Evolutionary conservation across 2,797 vertebrate genomes (phyloP).

Genomic region (Sebastes hubbsi): DNA sequence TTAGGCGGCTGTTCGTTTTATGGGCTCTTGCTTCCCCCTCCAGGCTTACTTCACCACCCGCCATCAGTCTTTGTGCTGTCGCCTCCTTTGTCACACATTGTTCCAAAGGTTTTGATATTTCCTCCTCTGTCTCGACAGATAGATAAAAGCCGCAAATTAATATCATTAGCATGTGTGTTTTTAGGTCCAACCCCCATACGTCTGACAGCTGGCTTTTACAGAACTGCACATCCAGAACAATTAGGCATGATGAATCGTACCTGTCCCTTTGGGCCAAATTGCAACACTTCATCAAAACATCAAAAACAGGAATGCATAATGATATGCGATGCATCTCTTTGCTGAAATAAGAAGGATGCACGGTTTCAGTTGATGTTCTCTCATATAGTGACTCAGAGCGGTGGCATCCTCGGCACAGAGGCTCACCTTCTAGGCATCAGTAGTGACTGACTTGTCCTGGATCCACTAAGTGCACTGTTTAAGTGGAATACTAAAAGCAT

Average conservation of each 20-base stretch:
- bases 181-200: conserved; percentile 41
- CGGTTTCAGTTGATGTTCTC: conserved; percentile 31
- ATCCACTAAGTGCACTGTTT: conserved; percentile 26
- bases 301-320: conserved; percentile 68
- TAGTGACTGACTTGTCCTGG: conserved; percentile 21
- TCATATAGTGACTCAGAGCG: conserved; percentile 1
- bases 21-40: conserved; percentile 70
- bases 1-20: conserved; percentile 79
- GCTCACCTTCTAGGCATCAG: neutral
- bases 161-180: conserved; percentile 72
- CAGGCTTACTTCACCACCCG: conserved; percentile 75
- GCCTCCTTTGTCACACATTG: conserved; percentile 69
- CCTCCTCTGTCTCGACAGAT: conserved; percentile 65
- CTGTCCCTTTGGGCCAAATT: conserved; percentile 70
- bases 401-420: neutral
- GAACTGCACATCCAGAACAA: conserved; percentile 67
- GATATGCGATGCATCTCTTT: conserved; percentile 48
- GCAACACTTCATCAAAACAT: conserved; percentile 72
- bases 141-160: conserved; percentile 74
- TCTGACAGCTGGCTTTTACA: conserved; percentile 60
- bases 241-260: conserved; percentile 69
- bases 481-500: conserved; percentile 12
- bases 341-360: conserved; percentile 41
- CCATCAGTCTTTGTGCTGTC: conserved; percentile 70
- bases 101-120: conserved; percentile 71